Base-by-base conservation (phyloP, 2,113 vertebrate species). In the Struthidea cinerea region DNA sequence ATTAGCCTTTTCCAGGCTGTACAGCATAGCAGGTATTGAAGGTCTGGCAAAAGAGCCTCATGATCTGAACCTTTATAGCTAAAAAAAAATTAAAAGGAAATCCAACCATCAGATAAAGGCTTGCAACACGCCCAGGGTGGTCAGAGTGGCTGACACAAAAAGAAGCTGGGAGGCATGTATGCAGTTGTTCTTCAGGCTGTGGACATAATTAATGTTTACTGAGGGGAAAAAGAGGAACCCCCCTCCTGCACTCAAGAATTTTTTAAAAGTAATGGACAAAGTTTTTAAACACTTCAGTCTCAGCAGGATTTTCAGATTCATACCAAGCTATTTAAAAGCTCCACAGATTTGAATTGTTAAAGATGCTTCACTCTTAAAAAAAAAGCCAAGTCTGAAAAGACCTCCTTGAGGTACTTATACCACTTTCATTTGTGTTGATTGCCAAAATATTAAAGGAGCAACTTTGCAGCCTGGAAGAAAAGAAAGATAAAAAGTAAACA, bases 271-370 rank as follows among this genome's bases (percentile, higher is more conserved):
- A 52, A 69, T n/a, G 84, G 46, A 33, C 55, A 77, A 75, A 55
- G 55, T 86, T 44, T 60, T 59, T 41, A 53, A 86, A 47, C n/a
- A 57, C 32, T 74, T 75, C 39, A 63, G 20, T 77, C 56, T 81
- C 50, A 84, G 57, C 30, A 87, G 39, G 24, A 84, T 56, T 65
- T 8, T 57, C 55, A 89, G 32, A 55, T 32, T 63, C 35, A 44
- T 35, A 78, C 27, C 35, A 89, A 78, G 23, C 46, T 59, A 67
- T 30, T 74, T 22, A 67, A 91, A 94, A 89, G 32, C 77, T 89
- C 49, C 61, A 75, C 24, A 60, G 50, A 87, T 64, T 35, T 96
- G 35, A 94, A 94, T 93, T 94, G 91, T 78, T 91, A 63, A 97
- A 93, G 60, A 78, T 50, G 33, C 17, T 59, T 52, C 18, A 61